Base-by-base conservation (phyloP, 2,888 invertebrate species). In the Drosophila ochracea region DNA sequence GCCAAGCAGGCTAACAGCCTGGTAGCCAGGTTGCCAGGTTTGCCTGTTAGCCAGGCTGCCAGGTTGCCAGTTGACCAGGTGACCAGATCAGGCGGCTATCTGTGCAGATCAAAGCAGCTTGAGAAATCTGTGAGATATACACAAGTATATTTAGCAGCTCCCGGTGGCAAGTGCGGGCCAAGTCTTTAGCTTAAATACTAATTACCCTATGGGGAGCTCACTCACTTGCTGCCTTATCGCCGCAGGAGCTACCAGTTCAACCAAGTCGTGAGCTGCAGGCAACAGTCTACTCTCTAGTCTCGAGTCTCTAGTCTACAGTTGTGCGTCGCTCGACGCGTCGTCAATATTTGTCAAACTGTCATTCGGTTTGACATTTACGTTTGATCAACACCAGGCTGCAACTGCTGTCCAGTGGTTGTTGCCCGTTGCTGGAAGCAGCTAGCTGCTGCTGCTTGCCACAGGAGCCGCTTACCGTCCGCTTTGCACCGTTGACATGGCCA, bases 291-390 rank as follows among this genome's bases (percentile, higher is more conserved):
- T 25, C 33, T n/a, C 10, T 16, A 53, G 47, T 37, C 50, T 28
- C 28, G 11, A 33, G 63, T 50, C 55, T 55, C 31, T 53, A 21
- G 47, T 52, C 61, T 21, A 35, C 35, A 5, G 53, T 54, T 31
- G 77, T 74, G 77, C 80, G 77, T 80, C 68, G 84, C 72, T 80
- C 89, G 86, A 82, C 82, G 86, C 89, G 87, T 89, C 87, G 92
- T 92, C 92, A 91, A 90, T 91, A 92, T 92, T 92, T 92, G 92
- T 92, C 92, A 92, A 92, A 87, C 90, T 91, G 92, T 92, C 92
- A 92, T 89, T 91, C 86, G 86, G 73, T 69, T 86, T 91, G 91
- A 92, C 92, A 92, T 92, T 86, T 91, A 89, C 91, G 90, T 91
- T 92, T 91, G 92, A 92, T 92, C 92, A 92, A 86, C 84, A 85